Conservation (phyloP, 1,140 invertebrate genomes). For the Yoshiicerus persimilis region DNA sequence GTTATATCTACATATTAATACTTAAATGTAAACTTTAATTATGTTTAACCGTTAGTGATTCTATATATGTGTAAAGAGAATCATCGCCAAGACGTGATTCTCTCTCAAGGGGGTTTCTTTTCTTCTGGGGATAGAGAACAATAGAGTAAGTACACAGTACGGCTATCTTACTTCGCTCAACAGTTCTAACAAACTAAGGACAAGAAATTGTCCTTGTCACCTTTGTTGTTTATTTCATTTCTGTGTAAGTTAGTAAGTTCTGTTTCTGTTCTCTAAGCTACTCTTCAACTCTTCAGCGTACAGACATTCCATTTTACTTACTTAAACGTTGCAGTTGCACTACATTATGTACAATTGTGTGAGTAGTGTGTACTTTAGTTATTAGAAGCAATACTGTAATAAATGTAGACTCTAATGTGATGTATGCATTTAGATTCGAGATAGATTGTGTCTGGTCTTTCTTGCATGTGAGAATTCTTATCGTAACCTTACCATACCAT, state of each 20-base stretch:
- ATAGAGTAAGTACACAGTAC: background rate
- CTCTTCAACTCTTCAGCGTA: too few species aligned
- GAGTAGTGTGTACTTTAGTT: background rate
- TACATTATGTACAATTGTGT: background rate
- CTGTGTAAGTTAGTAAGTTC: background rate
- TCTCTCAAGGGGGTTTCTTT: background rate
- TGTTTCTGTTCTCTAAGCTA: too few species aligned
- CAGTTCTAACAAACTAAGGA: background rate
- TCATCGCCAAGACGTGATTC: background rate
- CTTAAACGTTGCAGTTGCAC: too few species aligned
- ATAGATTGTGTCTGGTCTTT: background rate
- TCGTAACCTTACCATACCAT: background rate
- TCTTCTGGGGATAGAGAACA: background rate
- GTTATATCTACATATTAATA: background rate
- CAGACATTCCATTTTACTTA: too few species aligned
- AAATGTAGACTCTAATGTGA: background rate
- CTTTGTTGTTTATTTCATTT: background rate
- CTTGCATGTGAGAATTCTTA: background rate
- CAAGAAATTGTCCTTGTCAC: conserved; percentile 8
- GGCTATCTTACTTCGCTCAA: background rate
- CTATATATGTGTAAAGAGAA: background rate
- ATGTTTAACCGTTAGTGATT: background rate
- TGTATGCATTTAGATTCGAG: background rate
- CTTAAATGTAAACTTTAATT: background rate
- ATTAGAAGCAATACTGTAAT: background rate